A percentile compares a stretch with the other conserved stretches of the same genome.
phyloP scores from a whole-genome alignment of 2,113 vertebrate genomes.

The Oncorhynchus masou region DNA sequence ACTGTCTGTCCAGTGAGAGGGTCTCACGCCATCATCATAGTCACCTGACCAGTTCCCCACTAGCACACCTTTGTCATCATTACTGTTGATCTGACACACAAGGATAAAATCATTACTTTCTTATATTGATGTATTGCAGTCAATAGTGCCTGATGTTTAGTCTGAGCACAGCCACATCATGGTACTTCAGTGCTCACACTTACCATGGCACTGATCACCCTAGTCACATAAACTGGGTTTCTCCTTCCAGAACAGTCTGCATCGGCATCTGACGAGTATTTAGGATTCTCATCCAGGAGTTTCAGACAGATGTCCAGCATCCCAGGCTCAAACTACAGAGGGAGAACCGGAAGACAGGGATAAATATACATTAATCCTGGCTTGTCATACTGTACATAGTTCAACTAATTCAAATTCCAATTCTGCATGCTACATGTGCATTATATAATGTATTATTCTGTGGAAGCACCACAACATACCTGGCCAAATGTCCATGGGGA shows the following conservation, averaged over 20 bases:
- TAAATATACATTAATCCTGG: neutral
- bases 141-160: neutral
- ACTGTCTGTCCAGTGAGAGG: slow-evolving; percentile 83
- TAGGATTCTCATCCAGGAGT: slow-evolving; percentile 83
- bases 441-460: neutral
- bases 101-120: too few species aligned
- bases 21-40: slow-evolving; percentile 72
- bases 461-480: slow-evolving; percentile 61
- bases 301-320: slow-evolving; percentile 80
- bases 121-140: too few species aligned
- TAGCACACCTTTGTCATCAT: slow-evolving; percentile 82
- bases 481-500: slow-evolving; percentile 87
- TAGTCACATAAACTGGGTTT: slow-evolving; percentile 76
- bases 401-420: neutral
- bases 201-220: slow-evolving; percentile 90
- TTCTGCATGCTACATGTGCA: neutral
- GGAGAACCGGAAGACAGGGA: neutral
- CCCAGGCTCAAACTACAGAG: slow-evolving; percentile 78
- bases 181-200: slow-evolving; percentile 32
- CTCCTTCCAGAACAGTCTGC: slow-evolving; percentile 76
- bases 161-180: neutral
- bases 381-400: neutral
- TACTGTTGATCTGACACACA: slow-evolving; percentile 82
- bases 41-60: slow-evolving; percentile 77
- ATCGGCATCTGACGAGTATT: slow-evolving; percentile 72